Base-by-base conservation (phyloP, 2,888 invertebrate species). In the Scelioninae gen. 2 region DNA sequence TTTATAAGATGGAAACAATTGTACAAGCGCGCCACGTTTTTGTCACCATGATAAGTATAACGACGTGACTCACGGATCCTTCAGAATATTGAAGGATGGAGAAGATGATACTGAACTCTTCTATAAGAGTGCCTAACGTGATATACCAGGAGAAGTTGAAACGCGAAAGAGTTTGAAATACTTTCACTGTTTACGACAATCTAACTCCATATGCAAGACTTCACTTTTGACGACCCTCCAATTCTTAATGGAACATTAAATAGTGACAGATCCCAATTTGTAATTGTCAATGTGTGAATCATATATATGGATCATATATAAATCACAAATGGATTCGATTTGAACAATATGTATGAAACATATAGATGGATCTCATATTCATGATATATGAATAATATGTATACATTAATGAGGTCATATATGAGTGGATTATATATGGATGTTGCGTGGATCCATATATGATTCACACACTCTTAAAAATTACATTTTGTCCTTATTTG, bases 51-150 rank as follows among this genome's bases (percentile, higher is more conserved):
- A 57, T 39, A 57, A 55, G 9, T 35, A 50, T 18, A 53, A 58
- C 25, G 43, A 39, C 41, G 55, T 52, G 37, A 63, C 19, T 48
- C 61, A 45, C 63, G 35, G 39, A 46, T 53, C 55, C 53, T 46
- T 57, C 13, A 58, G 61, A 76, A 77, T 78, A 67, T 77, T 74
- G 78, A 78, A 77, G 80, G 79, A 78, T 78, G 81, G 79, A 79
- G 79, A 83, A 80, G 83, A 84, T 82, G 84, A 80, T 83, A 84
- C 83, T 84, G 81, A 82, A 80, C 75, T 77, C 75, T 76, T 75
- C 76, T 68, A 77, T 75, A 76, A 76, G 77, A 79, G 80, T 78
- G 76, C 76, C 78, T 71, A 77, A 73, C 78, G 79, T 81, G 81
- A 83, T 83, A 84, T 84, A 84, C 80, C 78, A 80, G 74, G 79